Conservation (phyloP, 2,888 invertebrate genomes). For the Archaeoteleia sp. region DNA sequence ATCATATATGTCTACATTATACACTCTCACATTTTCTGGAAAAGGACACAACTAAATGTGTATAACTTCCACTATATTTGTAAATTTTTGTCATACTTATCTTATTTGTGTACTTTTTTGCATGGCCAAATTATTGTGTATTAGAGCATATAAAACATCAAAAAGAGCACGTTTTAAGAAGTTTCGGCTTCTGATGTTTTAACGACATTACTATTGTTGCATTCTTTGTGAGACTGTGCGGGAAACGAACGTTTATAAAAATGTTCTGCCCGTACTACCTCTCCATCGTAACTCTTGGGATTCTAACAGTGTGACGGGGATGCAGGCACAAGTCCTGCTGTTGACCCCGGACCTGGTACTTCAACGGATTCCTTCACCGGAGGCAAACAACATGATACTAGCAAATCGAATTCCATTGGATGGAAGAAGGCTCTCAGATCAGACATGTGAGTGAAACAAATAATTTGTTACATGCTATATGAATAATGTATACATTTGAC, state of each 20-base stretch:
- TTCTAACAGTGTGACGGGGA: constrained; percentile 74
- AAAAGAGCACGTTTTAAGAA: no score
- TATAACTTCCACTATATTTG: no score
- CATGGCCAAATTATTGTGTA: no score
- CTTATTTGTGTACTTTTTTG: no score
- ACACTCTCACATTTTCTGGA: no score
- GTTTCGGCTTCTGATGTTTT: neutral
- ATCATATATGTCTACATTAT: no score
- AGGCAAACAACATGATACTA: constrained; percentile 12
- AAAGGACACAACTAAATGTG: no score
- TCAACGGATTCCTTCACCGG: constrained; percentile 33
- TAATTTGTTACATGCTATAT: no score
- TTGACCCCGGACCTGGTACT: constrained; percentile 48
- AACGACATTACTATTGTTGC: neutral
- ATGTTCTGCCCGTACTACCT: constrained; percentile 65
- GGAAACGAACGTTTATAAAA: constrained; percentile 56
- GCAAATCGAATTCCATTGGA: constrained; percentile 21
- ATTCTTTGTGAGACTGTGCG: constrained; percentile 45
- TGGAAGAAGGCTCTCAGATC: constrained; percentile 7
- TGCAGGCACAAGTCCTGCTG: constrained; percentile 69
- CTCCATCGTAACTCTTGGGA: constrained; percentile 69
- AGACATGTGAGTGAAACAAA: constrained; percentile 13
- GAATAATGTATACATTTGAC: no score
- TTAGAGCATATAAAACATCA: no score
- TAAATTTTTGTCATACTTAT: no score